phyloP scores from a whole-genome alignment of 2,888 invertebrate species.

The Omphaloscelis lunosa region DNA sequence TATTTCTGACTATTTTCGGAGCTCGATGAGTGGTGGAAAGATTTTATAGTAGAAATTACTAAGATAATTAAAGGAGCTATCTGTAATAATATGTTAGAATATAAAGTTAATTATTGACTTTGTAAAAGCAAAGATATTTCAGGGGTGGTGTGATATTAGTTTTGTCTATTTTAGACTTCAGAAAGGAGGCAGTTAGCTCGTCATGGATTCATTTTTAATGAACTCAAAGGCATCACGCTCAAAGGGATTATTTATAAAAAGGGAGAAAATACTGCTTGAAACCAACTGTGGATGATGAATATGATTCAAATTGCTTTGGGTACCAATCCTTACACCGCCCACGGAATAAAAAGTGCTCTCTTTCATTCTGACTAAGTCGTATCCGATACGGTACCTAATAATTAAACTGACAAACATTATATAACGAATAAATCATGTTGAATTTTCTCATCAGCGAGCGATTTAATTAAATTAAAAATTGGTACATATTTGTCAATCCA shows the following conservation, averaged over 20 bases:
- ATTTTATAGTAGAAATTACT: not conserved
- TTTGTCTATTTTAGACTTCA: not conserved
- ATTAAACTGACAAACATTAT: conserved; percentile 1
- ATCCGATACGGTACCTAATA: not conserved
- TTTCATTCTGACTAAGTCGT: not conserved
- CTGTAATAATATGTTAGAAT: not conserved
- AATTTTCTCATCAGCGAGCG: conserved; percentile 22
- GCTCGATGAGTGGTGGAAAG: not conserved
- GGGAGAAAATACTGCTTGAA: not conserved
- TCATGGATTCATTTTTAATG: not conserved
- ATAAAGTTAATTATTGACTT: too few species aligned
- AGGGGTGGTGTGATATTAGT: not conserved
- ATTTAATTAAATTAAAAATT: conserved; percentile 19
- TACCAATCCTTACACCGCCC: not conserved
- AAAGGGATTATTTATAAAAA: not conserved
- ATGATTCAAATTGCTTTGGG: not conserved
- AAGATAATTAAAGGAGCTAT: not conserved
- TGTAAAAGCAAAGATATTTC: too few species aligned
- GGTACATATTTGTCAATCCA: conserved; percentile 14
- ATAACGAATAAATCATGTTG: not conserved
- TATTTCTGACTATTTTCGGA: conserved; percentile 16
- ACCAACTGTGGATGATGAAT: not conserved
- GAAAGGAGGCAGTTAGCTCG: not conserved
- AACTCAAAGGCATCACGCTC: not conserved
- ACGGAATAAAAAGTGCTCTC: not conserved